phyloP scores from a whole-genome alignment of 2,888 invertebrate species.

The Amphipoea oculea region DNA sequence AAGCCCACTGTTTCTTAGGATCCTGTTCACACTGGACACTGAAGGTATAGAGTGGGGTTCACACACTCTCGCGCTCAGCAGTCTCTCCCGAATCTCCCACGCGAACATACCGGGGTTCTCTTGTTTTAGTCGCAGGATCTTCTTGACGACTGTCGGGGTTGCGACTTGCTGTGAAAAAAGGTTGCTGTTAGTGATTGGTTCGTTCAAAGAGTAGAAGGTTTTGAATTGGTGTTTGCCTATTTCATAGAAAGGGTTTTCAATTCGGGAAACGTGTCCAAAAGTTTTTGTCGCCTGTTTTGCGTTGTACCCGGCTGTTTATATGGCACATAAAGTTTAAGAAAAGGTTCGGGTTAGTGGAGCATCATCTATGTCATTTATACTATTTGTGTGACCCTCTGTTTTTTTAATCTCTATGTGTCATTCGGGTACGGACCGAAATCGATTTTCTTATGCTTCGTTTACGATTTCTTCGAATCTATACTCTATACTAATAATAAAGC shows the following conservation, averaged over 20 bases:
- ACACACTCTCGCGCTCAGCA: slow-evolving; percentile 97
- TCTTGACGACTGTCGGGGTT: slow-evolving; percentile 98
- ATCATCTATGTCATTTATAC: neutral
- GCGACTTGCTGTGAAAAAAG: slow-evolving; percentile 96
- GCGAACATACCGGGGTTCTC: slow-evolving; percentile 99
- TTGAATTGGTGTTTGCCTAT: neutral
- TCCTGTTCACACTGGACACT: slow-evolving; percentile 98
- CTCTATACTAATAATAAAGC: too few relatives aligned
- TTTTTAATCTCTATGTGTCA: neutral
- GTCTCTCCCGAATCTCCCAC: slow-evolving; percentile 98
- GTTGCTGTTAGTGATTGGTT: slow-evolving; percentile 18
- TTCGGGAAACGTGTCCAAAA: neutral
- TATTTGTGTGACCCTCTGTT: neutral
- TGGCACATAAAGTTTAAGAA: neutral
- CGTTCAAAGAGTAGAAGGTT: too few relatives aligned
- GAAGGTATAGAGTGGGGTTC: slow-evolving; percentile 97
- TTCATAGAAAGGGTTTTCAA: neutral
- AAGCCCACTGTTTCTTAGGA: slow-evolving; percentile 95
- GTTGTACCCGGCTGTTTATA: neutral
- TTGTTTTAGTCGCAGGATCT: slow-evolving; percentile 97
- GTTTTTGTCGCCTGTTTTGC: neutral
- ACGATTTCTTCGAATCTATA: too few relatives aligned
- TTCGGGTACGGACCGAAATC: neutral
- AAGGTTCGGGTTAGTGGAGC: neutral
- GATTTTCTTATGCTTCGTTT: neutral